Percentiles rank a stretch among this genome's conserved stretches.
Evolutionary conservation across 2,113 vertebrate species (phyloP).

Genomic region (Cervus canadensis): DNA sequence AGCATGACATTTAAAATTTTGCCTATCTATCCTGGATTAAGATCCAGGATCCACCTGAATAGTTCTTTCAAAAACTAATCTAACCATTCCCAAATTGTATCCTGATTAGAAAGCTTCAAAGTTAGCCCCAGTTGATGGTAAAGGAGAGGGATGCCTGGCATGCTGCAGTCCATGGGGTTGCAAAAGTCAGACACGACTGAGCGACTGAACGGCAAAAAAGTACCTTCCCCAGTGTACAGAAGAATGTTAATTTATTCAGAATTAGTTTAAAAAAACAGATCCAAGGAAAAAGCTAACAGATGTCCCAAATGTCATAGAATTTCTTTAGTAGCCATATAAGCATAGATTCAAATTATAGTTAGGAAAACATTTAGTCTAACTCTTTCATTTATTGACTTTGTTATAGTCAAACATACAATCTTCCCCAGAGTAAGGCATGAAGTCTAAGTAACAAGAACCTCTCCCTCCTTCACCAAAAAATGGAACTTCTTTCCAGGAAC

Average conservation of each 20-base stretch:
- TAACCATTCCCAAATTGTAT: background rate
- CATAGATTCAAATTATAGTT: background rate
- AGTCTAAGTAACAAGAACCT: background rate
- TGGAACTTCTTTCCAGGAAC: background rate
- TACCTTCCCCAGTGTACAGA: background rate
- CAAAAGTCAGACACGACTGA: background rate
- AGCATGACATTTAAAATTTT: background rate
- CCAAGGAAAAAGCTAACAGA: background rate
- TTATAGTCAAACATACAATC: background rate
- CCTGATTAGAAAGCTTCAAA: background rate
- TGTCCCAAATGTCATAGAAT: background rate
- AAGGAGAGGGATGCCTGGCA: background rate
- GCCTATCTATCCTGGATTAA: background rate
- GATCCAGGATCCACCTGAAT: background rate
- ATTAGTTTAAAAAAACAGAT: background rate
- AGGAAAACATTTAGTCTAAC: background rate
- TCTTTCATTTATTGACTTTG: background rate
- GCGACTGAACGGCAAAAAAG: background rate
- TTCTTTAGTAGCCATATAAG: background rate
- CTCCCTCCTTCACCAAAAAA: background rate
- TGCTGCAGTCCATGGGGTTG: background rate
- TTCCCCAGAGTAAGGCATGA: background rate
- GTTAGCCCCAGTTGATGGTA: background rate
- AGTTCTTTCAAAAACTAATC: background rate
- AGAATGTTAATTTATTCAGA: background rate